A percentile compares a stretch with the other conserved stretches of the same genome.
phyloP scores from a whole-genome alignment of 2,113 vertebrate genomes.

The Forbesichthys papilliferus region DNA sequence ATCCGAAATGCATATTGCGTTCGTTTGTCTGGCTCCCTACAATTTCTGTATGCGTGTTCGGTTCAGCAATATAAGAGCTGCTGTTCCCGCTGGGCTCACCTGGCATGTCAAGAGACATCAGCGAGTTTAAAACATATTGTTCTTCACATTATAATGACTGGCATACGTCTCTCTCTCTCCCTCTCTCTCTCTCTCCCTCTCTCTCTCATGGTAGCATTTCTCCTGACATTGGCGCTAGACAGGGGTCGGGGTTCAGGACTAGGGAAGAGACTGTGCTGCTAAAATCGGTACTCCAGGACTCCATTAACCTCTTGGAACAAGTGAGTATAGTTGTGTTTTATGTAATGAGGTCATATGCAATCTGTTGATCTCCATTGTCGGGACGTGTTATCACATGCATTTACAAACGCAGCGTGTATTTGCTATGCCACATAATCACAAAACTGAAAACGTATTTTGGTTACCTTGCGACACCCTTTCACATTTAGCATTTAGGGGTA shows the following conservation, averaged over 20 bases:
- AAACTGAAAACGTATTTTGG: no score
- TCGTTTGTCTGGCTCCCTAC: no score
- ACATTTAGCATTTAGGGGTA: no score
- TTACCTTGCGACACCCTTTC: no score
- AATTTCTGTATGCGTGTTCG: no score
- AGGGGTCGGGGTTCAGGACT: conserved; percentile 26
- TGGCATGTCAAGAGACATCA: no score
- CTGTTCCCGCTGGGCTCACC: background rate
- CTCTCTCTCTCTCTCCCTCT: background rate
- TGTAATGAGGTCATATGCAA: background rate
- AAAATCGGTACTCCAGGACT: conserved; percentile 89
- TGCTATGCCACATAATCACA: no score
- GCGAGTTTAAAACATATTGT: background rate
- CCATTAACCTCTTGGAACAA: conserved; percentile 91
- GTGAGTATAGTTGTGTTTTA: conserved; percentile 59
- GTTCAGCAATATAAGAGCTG: background rate
- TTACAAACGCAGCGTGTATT: no score
- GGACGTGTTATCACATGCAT: no score
- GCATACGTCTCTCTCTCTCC: background rate
- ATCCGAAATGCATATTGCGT: no score
- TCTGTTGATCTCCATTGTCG: no score
- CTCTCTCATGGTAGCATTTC: conserved; percentile 46
- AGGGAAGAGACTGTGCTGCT: conserved; percentile 70
- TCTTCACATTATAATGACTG: background rate
- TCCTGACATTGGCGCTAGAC: conserved; percentile 53